phyloP scores from a whole-genome alignment of 1,140 invertebrate species.

The Drosophila nebulosa region DNA sequence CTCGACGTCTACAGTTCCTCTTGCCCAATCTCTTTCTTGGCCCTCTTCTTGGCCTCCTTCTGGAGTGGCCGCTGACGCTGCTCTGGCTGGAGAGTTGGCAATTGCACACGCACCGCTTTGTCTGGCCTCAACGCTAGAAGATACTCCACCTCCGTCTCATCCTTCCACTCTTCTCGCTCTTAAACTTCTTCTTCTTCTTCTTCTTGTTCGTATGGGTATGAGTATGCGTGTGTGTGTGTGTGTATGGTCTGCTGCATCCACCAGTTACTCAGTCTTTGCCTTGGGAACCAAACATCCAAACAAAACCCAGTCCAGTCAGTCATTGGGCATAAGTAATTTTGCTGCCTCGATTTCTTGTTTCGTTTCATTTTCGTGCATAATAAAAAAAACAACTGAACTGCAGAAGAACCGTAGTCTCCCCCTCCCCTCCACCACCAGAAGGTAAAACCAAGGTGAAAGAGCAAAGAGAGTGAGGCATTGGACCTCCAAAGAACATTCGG shows the following conservation, averaged over 20 bases:
- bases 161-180: background rate
- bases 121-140: slow-evolving; percentile 56
- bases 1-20: background rate
- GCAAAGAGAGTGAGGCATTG: background rate
- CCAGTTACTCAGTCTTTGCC: slow-evolving; percentile 7
- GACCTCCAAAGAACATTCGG: background rate
- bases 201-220: background rate
- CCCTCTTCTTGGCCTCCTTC: slow-evolving; percentile 20
- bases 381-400: slow-evolving; percentile 32
- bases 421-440: background rate
- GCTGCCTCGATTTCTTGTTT: slow-evolving; percentile 43
- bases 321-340: slow-evolving; percentile 60
- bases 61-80: slow-evolving; percentile 50
- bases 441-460: background rate
- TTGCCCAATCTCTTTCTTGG: background rate
- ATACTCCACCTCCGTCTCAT: slow-evolving; percentile 1
- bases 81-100: slow-evolving; percentile 59
- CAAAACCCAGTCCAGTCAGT: slow-evolving; percentile 6
- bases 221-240: background rate
- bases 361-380: slow-evolving; percentile 61
- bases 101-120: slow-evolving; percentile 72
- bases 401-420: background rate
- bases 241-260: slow-evolving; percentile 17
- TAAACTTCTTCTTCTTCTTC: background rate
- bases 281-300: slow-evolving; percentile 27